Evolutionary conservation across 2,113 vertebrate species (phyloP).

Genomic region (Ciconia stormi): DNA sequence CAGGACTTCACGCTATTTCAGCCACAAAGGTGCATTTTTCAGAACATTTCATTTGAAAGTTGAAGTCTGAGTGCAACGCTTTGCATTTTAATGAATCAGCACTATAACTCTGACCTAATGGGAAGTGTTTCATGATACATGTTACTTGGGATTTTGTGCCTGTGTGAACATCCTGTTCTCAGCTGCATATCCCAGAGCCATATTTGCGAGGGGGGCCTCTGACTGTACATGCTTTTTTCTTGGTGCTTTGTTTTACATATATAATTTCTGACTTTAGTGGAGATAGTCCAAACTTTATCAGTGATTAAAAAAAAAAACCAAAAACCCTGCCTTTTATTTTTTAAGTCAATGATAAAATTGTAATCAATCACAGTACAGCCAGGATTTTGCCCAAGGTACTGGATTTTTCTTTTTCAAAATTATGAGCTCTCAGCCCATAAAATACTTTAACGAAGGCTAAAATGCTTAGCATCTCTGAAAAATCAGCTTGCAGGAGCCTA

Average conservation of each 20-base stretch:
- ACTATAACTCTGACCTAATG: not conserved
- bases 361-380: not conserved
- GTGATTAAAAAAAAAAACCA: not conserved
- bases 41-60: not conserved
- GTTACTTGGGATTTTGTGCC: constrained; percentile 15
- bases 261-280: not conserved
- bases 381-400: not conserved
- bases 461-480: not conserved
- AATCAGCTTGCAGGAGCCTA: not conserved
- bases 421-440: not conserved
- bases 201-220: not conserved
- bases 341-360: not conserved
- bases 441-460: not conserved
- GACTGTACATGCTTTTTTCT: not conserved
- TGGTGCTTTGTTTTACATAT: not conserved
- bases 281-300: not conserved
- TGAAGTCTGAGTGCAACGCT: not conserved
- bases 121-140: constrained; percentile 14
- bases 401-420: not conserved
- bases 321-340: not conserved
- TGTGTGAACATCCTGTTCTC: constrained; percentile 42
- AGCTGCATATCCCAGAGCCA: not conserved
- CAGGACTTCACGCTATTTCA: not conserved
- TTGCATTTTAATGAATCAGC: not conserved
- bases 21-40: not conserved